Evolutionary conservation across 2,113 vertebrate species (phyloP), one percentile per base, ranked within the genome.

Genomic region (Barbus barbus): DNA sequence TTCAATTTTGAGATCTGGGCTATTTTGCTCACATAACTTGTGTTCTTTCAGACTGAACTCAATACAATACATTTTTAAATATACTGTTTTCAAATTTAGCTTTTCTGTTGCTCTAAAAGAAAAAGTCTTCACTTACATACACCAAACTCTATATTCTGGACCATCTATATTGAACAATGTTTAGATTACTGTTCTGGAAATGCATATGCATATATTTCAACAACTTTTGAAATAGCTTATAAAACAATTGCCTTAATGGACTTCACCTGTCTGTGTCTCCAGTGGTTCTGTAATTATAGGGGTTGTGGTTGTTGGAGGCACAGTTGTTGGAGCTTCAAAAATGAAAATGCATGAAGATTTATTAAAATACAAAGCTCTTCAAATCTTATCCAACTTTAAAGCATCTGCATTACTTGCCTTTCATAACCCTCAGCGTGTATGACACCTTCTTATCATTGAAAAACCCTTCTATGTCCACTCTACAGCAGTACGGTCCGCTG

Each of bases 361-460:
- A 38, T 82, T 26, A 4, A 58, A 22, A 38, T 28, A 51, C 26
- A 9, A 26, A 58, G 13, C 31, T 36, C 9, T 77, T 3, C n/a
- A 75, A 63, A 78, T 16, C 1, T 18, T 24, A 4, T 78, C n/a
- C 51, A 71, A 13, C 16, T 61, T 72, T 31, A 41, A 61, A 36
- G 33, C 3, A 28, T 24, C 22, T 26, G 20, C 4, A 24, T 76
- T 3, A 75, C 90, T 88, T 89, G 91, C 94, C 93, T 94, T 88
- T 92, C 41, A 92, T 86, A 28, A 95, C 94, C 28, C 86, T 89
- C 86, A 95, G 85, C 58, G 92, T 94, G 90, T 94, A 93, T 82
- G 92, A 90, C 36, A 93, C 77, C 85, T 94, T 95, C 88, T 94
- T 93, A 91, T 95, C 94, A 31, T 95, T 95, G 80, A 95, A 95